Conservation (phyloP, 2,113 vertebrate genomes). For the Chaetura pelagica region DNA sequence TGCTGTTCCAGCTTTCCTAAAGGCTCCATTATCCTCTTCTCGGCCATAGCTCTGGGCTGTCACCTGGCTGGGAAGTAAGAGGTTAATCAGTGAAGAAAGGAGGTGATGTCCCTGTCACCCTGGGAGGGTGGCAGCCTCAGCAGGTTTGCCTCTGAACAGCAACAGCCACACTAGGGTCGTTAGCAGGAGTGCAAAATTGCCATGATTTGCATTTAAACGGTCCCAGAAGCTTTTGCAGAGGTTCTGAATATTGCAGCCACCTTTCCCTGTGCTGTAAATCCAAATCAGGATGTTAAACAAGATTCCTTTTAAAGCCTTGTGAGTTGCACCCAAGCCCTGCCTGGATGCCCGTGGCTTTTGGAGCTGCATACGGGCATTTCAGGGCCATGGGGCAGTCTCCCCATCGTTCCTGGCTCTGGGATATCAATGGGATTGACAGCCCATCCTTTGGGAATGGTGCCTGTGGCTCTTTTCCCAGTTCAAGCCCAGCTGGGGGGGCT, state of each 20-base stretch:
- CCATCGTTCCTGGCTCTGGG: no score
- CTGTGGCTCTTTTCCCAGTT: no score
- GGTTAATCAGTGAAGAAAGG: background rate
- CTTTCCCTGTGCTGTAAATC: background rate
- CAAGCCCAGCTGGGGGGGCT: no score
- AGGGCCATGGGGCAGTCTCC: no score
- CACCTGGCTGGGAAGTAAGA: background rate
- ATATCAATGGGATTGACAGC: no score
- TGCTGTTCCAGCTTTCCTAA: background rate
- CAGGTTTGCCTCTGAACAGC: background rate
- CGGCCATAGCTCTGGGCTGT: background rate
- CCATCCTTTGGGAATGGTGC: no score
- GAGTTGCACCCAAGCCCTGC: background rate
- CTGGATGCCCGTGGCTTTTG: no score
- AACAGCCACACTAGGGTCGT: fast-evolving
- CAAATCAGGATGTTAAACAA: background rate
- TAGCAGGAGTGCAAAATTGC: background rate
- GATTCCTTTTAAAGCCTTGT: background rate
- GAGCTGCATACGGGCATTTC: background rate
- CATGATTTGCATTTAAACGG: background rate
- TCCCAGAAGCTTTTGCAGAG: background rate
- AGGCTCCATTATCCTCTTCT: background rate
- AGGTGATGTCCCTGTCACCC: background rate
- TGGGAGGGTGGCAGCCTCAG: background rate
- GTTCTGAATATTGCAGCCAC: background rate